Conservation (phyloP, 1,140 invertebrate species). For the Papilio xuthus region DNA sequence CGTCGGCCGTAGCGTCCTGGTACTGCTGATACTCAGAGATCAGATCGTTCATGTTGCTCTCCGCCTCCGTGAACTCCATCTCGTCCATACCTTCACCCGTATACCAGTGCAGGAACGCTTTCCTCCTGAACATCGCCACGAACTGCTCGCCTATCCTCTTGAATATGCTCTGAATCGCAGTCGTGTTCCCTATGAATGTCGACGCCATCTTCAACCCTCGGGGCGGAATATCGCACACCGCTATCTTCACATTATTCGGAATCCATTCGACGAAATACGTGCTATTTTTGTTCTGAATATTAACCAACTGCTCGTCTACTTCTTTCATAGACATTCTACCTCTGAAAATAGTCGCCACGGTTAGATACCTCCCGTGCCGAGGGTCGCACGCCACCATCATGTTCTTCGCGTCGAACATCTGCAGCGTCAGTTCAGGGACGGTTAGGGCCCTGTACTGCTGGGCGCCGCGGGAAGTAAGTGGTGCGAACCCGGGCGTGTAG, state of each 20-base stretch:
- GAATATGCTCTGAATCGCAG: constrained; percentile 93
- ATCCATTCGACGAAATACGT: constrained; percentile 97
- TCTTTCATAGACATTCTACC: constrained; percentile 98
- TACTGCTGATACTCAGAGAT: constrained; percentile 50
- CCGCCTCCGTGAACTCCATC: constrained; percentile 49
- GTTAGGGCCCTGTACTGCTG: constrained; percentile 93
- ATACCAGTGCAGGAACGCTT: constrained; percentile 49
- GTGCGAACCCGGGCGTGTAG: constrained; percentile 98
- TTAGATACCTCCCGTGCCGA: constrained; percentile 95
- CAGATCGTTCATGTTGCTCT: constrained; percentile 50
- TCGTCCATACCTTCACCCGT: constrained; percentile 49
- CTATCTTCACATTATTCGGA: constrained; percentile 93
- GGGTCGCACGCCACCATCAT: constrained; percentile 99
- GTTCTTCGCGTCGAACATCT: constrained; percentile 95
- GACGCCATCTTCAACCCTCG: constrained; percentile 95
- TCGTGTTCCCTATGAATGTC: constrained; percentile 95
- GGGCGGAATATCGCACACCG: constrained; percentile 95
- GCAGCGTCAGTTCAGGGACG: constrained; percentile 94
- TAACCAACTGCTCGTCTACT: constrained; percentile 93
- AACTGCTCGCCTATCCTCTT: constrained; percentile 94
- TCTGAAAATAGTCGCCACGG: constrained; percentile 96
- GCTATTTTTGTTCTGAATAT: constrained; percentile 96
- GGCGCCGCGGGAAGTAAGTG: constrained; percentile 93
- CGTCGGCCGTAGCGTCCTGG: constrained; percentile 47
- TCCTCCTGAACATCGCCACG: constrained; percentile 94